Base-by-base conservation (phyloP, 2,888 invertebrate species). In the Harpalus rufipes region DNA sequence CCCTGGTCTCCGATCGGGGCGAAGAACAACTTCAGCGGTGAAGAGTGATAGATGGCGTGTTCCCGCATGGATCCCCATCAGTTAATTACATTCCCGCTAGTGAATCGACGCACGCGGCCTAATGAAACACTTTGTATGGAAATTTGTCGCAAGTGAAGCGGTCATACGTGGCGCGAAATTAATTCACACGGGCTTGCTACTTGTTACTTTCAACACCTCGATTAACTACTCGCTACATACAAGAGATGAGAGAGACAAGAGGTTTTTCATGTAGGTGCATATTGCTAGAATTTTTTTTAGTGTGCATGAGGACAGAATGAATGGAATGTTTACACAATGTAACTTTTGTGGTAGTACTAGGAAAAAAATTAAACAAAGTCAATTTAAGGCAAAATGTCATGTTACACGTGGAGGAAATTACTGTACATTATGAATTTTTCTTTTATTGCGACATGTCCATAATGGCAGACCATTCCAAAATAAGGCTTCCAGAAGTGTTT, bases 41-140 rank as follows among this genome's bases (percentile, higher is more conserved):
- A 8, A n/a, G 32, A 44, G 51, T 74, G 74, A 74, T 51, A 51
- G 74, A 51, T 74, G 74, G 51, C 51, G 74, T 74, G 74, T 74
- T 51, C 74, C 51, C 41, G 74, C 51, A 74, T 51, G 21, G 74
- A 51, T 16, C 74, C 18, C 44, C 74, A 74, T 74, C 74, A 74
- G 74, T 74, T 56, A 74, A 74, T 74, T 74, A 74, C 51, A 74
- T 74, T 51, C 51, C 51, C 51, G 41, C 44, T 44, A 74, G 74
- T 74, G 44, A 74, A 74, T 74, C 44, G 51, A 74, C 44, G 74
- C 74, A 74, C 14, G 51, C 74, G 74, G 74, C 51, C 74, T 51
- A 74, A 74, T 74, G 74, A 74, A 74, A 74, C 74, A 74, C 74
- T 74, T 74, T 74, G 74, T 74, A 74, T 74, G 74, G 74, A 51